Percentiles rank a stretch among this genome's conserved stretches.
These are phyloP conservation scores for Phoxinus phoxinus DNA, from an alignment of 2,113 vertebrate genomes.

Conservation along the genomic window DNA sequence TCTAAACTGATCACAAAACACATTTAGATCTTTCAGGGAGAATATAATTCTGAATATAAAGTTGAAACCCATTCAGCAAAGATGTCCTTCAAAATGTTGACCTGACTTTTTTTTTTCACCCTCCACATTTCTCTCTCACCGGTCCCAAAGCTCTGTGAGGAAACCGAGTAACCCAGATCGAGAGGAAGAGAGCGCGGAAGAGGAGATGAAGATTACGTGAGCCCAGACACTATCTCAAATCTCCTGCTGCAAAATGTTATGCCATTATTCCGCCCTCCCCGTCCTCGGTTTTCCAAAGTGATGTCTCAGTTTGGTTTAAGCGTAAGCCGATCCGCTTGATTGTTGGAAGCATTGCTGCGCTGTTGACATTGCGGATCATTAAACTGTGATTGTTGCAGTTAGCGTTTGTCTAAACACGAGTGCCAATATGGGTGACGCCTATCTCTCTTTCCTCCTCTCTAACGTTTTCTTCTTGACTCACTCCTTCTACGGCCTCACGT, in stretches of 20 bases:
- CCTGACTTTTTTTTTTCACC: conserved; percentile 62
- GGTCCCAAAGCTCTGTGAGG: conserved; percentile 75
- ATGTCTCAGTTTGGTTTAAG: conserved; percentile 65
- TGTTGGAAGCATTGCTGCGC: conserved; percentile 66
- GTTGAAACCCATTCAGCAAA: conserved; percentile 75
- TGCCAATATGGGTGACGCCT: conserved; percentile 61
- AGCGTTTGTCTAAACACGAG: conserved; percentile 71
- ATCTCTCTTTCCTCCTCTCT: background rate
- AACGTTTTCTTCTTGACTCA: background rate
- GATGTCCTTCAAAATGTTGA: conserved; percentile 80
- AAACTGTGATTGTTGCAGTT: conserved; percentile 70
- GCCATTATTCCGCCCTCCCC: conserved; percentile 33
- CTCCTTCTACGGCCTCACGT: background rate
- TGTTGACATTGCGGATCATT: conserved; percentile 73
- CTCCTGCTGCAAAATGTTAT: conserved; percentile 52
- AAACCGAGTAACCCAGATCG: conserved; percentile 83
- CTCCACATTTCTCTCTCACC: conserved; percentile 41
- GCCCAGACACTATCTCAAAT: conserved; percentile 36
- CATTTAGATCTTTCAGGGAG: conserved; percentile 37
- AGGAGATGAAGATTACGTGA: conserved; percentile 31
- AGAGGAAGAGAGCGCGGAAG: conserved; percentile 44
- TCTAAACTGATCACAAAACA: conserved; percentile 11
- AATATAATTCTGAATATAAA: conserved; percentile 70
- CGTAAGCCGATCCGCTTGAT: conserved; percentile 70
- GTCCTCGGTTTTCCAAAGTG: conserved; percentile 46